phyloP scores from a whole-genome alignment of 2,113 vertebrate species.

The Odocoileus virginianus region DNA sequence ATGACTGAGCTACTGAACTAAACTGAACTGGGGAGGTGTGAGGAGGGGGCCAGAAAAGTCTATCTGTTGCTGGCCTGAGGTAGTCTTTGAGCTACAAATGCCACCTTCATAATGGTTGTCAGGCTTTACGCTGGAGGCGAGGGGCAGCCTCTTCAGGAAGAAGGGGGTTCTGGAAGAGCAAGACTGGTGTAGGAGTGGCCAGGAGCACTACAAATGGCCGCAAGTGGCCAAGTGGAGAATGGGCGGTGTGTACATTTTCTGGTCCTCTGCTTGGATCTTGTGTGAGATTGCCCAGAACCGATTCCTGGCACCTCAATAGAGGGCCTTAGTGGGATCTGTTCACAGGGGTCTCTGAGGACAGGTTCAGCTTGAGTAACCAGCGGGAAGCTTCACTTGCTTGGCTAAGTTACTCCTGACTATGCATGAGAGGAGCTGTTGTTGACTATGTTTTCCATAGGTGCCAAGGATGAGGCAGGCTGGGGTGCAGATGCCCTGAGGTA shows the following conservation, averaged over 20 bases:
- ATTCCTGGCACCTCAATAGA: neutral
- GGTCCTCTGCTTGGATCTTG: neutral
- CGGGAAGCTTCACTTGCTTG: neutral
- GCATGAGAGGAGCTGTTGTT: neutral
- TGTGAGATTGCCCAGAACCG: neutral
- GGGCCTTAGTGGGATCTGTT: neutral
- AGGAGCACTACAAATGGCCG: no score
- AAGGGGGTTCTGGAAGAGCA: neutral
- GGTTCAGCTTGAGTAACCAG: neutral
- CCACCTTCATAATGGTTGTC: neutral
- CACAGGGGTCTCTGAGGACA: neutral
- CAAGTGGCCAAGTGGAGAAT: no score
- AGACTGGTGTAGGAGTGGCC: no score
- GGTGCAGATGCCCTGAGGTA: neutral
- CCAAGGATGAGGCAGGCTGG: neutral
- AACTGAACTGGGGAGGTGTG: neutral
- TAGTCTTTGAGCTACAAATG: neutral
- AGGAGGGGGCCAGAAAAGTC: neutral
- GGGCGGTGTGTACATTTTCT: neutral
- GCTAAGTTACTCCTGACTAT: neutral
- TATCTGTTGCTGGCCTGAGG: neutral
- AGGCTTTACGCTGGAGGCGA: neutral
- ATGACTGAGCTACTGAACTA: neutral
- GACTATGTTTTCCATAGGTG: rapidly evolving
- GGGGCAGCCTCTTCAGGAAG: neutral